A percentile compares a stretch with the other conserved stretches of the same genome.
These are phyloP conservation scores for Eristalis tenax DNA, from an alignment of 2,888 invertebrate genomes.

Conservation along the genomic window DNA sequence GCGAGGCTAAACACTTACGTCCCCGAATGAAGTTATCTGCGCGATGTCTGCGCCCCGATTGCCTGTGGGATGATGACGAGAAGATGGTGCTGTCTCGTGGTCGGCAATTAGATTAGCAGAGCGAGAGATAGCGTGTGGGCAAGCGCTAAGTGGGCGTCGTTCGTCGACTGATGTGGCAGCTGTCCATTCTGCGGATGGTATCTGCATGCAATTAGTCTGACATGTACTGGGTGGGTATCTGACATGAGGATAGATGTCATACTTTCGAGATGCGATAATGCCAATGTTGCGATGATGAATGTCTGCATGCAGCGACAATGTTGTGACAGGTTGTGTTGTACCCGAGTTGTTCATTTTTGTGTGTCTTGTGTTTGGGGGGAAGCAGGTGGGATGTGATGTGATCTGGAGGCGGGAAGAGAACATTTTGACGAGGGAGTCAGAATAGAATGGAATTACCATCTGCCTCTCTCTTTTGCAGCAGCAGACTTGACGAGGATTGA, in stretches of 20 bases:
- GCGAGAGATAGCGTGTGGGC: neutral
- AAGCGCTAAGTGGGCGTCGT: neutral
- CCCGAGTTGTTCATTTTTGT: neutral
- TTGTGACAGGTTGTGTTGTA: neutral
- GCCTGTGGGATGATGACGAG: neutral
- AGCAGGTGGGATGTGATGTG: neutral
- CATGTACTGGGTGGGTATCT: neutral
- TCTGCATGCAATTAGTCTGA: constrained; percentile 4
- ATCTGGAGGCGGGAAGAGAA: neutral
- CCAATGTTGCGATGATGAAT: neutral
- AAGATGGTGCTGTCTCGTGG: neutral
- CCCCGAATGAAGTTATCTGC: constrained; percentile 47
- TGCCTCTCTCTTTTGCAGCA: too few relatives aligned
- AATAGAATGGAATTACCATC: too few relatives aligned
- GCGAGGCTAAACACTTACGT: neutral
- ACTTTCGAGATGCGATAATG: neutral
- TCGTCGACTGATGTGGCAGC: neutral
- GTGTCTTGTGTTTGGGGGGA: neutral
- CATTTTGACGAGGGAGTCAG: too few relatives aligned
- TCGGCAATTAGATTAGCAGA: neutral
- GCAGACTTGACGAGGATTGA: too few relatives aligned
- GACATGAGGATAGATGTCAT: neutral
- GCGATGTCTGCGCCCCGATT: constrained; percentile 13
- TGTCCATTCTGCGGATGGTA: neutral
- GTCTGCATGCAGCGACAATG: neutral